These are phyloP conservation scores for Liparis tanakae DNA, from an alignment of 2,797 vertebrate genomes.

Conservation along the genomic window DNA sequence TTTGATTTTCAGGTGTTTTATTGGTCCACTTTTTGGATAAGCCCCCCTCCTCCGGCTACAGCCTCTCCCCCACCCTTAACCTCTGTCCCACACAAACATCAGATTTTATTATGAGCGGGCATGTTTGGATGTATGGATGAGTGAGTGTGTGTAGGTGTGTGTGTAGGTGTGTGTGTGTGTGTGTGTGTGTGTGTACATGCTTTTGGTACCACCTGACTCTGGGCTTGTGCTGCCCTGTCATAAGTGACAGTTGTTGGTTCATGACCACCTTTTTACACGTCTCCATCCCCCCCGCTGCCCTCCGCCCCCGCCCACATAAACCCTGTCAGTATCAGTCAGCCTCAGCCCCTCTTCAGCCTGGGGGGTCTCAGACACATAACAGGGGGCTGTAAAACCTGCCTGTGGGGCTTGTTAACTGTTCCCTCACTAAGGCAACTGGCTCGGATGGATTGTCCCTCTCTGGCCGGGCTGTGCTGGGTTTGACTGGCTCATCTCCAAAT, in stretches of 20 bases:
- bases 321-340: constrained; percentile 77
- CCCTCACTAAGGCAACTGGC: constrained; percentile 78
- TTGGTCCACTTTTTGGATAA: constrained; percentile 78
- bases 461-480: constrained; percentile 34
- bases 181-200: constrained; percentile 29
- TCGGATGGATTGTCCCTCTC: constrained; percentile 60
- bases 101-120: constrained; percentile 57
- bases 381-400: constrained; percentile 77
- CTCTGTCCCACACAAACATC: constrained; percentile 59
- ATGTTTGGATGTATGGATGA: constrained; percentile 45
- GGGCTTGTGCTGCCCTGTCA: constrained; percentile 39
- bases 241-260: constrained; percentile 91
- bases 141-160: constrained; percentile 24
- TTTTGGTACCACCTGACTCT: constrained; percentile 29
- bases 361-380: constrained; percentile 80
- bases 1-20: constrained; percentile 88
- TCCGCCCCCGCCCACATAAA: constrained; percentile 64
- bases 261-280: constrained; percentile 73
- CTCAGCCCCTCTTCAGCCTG: constrained; percentile 75
- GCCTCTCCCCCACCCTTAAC: constrained; percentile 38
- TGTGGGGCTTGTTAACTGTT: constrained; percentile 75
- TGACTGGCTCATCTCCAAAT: constrained; percentile 63
- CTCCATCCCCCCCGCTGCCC: constrained; percentile 42
- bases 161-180: constrained; percentile 37
- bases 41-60: constrained; percentile 34